These are phyloP conservation scores for Microctenopoma stevenorrisi DNA, from an alignment of 2,797 vertebrate species.

Conservation along the genomic window DNA sequence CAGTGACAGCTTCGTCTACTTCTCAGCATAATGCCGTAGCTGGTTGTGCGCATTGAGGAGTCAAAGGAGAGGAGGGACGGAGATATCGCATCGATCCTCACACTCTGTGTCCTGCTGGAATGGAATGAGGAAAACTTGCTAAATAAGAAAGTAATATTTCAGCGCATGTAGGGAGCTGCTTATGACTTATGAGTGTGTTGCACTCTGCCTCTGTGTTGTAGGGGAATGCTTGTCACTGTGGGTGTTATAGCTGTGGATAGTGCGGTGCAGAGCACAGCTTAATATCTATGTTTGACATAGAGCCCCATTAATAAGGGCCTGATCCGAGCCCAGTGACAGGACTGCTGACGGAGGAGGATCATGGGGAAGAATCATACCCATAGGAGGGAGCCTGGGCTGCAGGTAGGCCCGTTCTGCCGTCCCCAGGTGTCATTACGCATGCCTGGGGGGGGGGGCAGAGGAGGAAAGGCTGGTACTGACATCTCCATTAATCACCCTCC, in stretches of 20 bases:
- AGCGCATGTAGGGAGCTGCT: constrained; percentile 48
- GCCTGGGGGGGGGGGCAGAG: constrained; percentile 67
- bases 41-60: constrained; percentile 60
- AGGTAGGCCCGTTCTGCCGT: constrained; percentile 76
- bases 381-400: constrained; percentile 79
- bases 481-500: constrained; percentile 89
- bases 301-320: constrained; percentile 88
- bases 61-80: constrained; percentile 33
- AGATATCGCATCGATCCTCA: constrained; percentile 55
- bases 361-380: constrained; percentile 84
- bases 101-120: constrained; percentile 47
- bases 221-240: constrained; percentile 55
- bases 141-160: constrained; percentile 72
- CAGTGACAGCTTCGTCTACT: constrained; percentile 59
- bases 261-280: constrained; percentile 77
- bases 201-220: constrained; percentile 55
- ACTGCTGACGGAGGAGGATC: constrained; percentile 89
- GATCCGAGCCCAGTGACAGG: constrained; percentile 87
- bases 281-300: constrained; percentile 89
- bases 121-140: constrained; percentile 58
- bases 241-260: constrained; percentile 68
- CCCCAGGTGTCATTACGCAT: constrained; percentile 86
- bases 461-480: constrained; percentile 77
- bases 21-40: constrained; percentile 49
- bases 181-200: constrained; percentile 51